These are phyloP conservation scores for Campoletis raptor DNA, from an alignment of 2,888 invertebrate genomes.

Conservation along the genomic window DNA sequence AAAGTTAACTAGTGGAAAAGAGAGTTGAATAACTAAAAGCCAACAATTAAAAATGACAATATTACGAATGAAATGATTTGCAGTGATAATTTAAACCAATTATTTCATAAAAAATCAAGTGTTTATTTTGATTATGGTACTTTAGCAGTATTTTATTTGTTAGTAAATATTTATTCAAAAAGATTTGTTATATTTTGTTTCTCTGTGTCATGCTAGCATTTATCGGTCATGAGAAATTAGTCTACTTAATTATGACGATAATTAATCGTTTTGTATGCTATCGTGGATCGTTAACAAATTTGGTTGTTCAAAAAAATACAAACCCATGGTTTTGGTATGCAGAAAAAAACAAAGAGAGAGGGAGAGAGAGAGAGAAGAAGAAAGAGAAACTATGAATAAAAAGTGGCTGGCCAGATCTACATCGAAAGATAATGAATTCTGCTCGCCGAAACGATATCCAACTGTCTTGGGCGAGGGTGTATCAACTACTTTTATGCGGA, in stretches of 20 bases:
- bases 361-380: background rate
- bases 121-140: no score
- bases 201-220: background rate
- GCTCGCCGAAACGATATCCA: background rate
- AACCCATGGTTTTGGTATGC: background rate
- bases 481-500: slow-evolving; percentile 46
- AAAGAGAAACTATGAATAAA: background rate
- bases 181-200: no score
- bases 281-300: background rate
- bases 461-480: slow-evolving; percentile 17
- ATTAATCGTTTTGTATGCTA: slow-evolving; percentile 8
- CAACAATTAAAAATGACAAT: background rate
- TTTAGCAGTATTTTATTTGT: no score
- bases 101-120: no score
- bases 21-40: background rate
- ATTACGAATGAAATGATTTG: background rate
- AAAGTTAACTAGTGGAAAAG: background rate
- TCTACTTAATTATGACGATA: background rate
- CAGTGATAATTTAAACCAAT: background rate
- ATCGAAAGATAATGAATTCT: slow-evolving; percentile 21
- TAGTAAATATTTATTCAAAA: background rate
- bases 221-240: background rate
- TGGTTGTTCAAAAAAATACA: background rate
- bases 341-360: background rate
- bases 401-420: slow-evolving; percentile 8